Conservation (phyloP, 2,797 vertebrate species). For the Tokudaia tokunoshimensis region DNA sequence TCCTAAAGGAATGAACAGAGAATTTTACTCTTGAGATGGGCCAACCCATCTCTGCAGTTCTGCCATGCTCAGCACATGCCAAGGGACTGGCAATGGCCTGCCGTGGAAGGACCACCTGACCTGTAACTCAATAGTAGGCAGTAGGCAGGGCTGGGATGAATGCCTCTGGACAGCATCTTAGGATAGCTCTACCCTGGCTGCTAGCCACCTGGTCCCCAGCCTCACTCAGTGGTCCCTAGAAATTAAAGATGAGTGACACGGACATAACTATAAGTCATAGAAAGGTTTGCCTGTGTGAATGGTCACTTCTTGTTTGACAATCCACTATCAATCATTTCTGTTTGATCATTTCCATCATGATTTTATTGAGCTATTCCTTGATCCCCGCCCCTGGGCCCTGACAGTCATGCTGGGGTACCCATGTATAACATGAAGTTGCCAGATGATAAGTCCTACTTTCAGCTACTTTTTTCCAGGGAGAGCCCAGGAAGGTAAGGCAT, state of each 20-base stretch:
- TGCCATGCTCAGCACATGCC: neutral
- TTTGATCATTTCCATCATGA: no score
- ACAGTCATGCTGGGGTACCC: rapidly evolving
- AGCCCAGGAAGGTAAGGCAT: neutral
- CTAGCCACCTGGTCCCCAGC: neutral
- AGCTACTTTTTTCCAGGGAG: neutral
- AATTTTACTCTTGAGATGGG: neutral
- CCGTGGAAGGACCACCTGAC: neutral
- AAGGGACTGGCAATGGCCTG: neutral
- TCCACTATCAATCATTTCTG: neutral
- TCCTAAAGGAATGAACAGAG: neutral
- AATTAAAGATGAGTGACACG: neutral
- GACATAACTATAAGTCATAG: neutral
- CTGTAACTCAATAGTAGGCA: neutral
- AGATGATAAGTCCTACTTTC: neutral
- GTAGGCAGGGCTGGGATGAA: neutral
- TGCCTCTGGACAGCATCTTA: neutral
- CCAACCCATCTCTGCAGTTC: neutral
- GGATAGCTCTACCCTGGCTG: neutral
- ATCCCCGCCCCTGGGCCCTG: neutral
- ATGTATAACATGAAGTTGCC: rapidly evolving
- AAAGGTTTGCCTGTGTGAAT: neutral
- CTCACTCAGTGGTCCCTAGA: neutral
- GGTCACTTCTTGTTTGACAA: neutral
- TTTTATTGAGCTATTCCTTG: neutral